Evolutionary conservation across 1,140 invertebrate species (phyloP), one percentile per base, ranked within the genome.

Genomic region (Vanessa tameamea): DNA sequence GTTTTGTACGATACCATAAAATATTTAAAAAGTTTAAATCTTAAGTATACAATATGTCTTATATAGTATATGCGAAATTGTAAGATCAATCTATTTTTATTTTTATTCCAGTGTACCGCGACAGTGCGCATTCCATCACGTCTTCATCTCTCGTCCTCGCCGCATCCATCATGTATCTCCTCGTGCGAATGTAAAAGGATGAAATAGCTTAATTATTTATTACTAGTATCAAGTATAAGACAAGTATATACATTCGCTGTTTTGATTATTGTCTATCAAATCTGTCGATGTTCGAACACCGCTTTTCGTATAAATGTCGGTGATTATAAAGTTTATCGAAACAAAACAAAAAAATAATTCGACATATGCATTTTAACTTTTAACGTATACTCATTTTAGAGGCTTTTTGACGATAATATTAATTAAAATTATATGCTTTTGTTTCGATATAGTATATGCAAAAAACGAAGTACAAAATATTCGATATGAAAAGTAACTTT

Each of bases 131-230:
- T 67, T 79, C 84, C 59, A 72, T 81, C 15, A 69, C 76, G 37
- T 79, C 85, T 0, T 73, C 78, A 0, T 64, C 74, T n/a, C 3
- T 69, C 65, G 48, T 72, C 57, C 37, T 87, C 5, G 26, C 82
- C 0, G 76, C 85, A 0, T 75, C 85, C 0, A 48, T 88, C 11
- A 90, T 89, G 77, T 91, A 91, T 65, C 81, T 91, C 8, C 83
- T 91, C n/a, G 84, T 91, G 16, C 89, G 89, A 81, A 75, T 88
- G 67, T 91, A 87, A 86, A 85, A 50, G 20, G 65, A 73, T 50
- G 37, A 6, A 68, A 15, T 86, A 85, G 78, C 51, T 64, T 81
- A 85, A 79, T 86, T 88, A 88, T 88, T 90, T 90, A 90, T 90
- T 87, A 72, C 81, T 83, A 88, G 73, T 70, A 69, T 55, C 70